Evolutionary conservation across 2,888 invertebrate species (phyloP).

Genomic region (Eristalinus aeneus): DNA sequence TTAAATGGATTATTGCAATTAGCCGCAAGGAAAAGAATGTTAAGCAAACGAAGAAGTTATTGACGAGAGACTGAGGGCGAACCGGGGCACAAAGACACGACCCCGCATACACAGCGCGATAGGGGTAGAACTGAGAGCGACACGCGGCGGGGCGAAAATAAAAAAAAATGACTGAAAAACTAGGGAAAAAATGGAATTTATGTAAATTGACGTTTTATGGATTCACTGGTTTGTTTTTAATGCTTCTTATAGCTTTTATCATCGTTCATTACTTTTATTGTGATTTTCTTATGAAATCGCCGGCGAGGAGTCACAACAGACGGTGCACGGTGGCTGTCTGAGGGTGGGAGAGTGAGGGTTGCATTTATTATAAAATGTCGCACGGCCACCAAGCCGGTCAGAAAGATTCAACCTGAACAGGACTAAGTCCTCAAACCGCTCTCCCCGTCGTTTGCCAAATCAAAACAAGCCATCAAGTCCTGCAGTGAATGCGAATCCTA

Average conservation of each 20-base stretch:
- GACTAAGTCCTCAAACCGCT: no score
- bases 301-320: not conserved
- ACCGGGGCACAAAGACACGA: not conserved
- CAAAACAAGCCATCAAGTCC: not conserved
- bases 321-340: not conserved
- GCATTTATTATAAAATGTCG: no score
- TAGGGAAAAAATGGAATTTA: constrained; percentile 53
- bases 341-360: not conserved
- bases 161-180: not conserved
- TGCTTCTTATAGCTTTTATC: constrained; percentile 61
- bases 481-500: not conserved
- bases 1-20: constrained; percentile 81
- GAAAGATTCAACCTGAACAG: no score
- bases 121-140: constrained; percentile 47
- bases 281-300: constrained; percentile 8
- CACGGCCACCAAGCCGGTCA: no score
- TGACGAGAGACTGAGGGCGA: constrained; percentile 25
- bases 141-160: not conserved
- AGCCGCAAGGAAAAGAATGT: constrained; percentile 73
- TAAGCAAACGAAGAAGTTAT: constrained; percentile 28
- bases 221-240: constrained; percentile 56
- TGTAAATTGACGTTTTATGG: constrained; percentile 70
- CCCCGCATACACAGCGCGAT: constrained; percentile 17
- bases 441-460: not conserved
- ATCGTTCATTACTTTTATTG: constrained; percentile 46